A percentile compares a stretch with the other conserved stretches of the same genome.
Evolutionary conservation across 2,888 invertebrate genomes (phyloP).

Genomic region (Drosophila fungiperda): DNA sequence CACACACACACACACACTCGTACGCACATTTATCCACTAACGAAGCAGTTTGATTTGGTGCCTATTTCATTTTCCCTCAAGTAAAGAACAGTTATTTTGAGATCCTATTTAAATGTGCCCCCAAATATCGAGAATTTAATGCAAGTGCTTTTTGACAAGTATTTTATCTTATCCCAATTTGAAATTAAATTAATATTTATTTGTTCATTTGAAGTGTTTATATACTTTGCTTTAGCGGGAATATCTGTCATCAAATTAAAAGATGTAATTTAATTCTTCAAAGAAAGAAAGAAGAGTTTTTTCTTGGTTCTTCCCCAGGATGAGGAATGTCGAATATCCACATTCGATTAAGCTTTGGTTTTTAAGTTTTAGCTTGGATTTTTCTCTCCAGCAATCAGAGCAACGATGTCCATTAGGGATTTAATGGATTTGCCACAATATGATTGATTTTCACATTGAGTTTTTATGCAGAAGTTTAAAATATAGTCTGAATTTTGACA

Average conservation of each 20-base stretch:
- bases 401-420: not conserved
- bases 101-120: not conserved
- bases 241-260: not conserved
- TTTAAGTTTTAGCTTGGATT: not conserved
- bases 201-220: not conserved
- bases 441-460: not conserved
- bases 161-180: not conserved
- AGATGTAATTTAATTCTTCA: not conserved
- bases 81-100: slow-evolving; percentile 10
- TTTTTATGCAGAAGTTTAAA: not conserved
- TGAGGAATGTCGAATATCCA: not conserved
- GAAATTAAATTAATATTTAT: not conserved
- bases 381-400: not conserved
- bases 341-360: not conserved
- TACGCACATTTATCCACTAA: not conserved
- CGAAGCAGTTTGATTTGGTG: not conserved
- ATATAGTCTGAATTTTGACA: not conserved
- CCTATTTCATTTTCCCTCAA: slow-evolving; percentile 27
- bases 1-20: not conserved
- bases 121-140: not conserved
- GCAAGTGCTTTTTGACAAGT: not conserved
- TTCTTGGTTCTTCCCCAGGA: not conserved
- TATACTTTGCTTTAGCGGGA: not conserved
- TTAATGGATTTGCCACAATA: not conserved
- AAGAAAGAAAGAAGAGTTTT: too few relatives aligned